phyloP scores from a whole-genome alignment of 35 echinoderm and acorn worm species.

The Hemicentrotus pulcherrimus region DNA sequence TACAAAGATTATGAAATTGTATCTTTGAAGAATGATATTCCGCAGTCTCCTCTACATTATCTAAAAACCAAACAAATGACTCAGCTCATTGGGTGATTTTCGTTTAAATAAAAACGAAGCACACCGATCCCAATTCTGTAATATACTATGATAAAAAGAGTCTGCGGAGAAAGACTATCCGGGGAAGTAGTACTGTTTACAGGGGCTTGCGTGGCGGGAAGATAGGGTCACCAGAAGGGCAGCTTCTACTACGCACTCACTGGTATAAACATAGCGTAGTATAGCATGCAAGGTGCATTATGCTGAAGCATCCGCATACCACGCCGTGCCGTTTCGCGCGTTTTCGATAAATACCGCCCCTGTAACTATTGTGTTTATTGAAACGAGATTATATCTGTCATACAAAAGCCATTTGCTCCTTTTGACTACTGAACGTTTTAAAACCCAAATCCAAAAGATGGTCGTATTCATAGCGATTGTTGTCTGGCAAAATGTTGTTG shows the following conservation, averaged over 20 bases:
- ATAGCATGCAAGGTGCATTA: constrained; percentile 26
- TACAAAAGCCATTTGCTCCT: not conserved
- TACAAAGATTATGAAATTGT: too few relatives aligned
- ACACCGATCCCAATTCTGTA: too few relatives aligned
- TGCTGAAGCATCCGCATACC: not conserved
- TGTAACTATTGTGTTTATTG: not conserved
- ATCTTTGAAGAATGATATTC: too few relatives aligned
- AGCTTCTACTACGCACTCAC: not conserved
- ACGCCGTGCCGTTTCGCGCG: not conserved
- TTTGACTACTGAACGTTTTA: not conserved
- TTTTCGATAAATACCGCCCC: not conserved
- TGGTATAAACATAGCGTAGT: not conserved
- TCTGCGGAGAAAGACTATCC: not conserved
- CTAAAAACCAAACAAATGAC: too few relatives aligned
- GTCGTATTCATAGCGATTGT: not conserved
- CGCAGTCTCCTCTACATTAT: too few relatives aligned
- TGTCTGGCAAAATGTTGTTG: not conserved
- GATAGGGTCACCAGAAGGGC: not conserved
- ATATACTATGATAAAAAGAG: not conserved
- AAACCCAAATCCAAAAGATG: not conserved
- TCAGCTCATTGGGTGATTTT: too few relatives aligned
- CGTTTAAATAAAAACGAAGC: too few relatives aligned
- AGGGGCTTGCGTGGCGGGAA: constrained; percentile 24
- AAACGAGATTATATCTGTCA: not conserved
- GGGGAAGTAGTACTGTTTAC: not conserved